Evolutionary conservation across 2,888 invertebrate species (phyloP).

Genomic region (Trissonchulus latispiculum): DNA sequence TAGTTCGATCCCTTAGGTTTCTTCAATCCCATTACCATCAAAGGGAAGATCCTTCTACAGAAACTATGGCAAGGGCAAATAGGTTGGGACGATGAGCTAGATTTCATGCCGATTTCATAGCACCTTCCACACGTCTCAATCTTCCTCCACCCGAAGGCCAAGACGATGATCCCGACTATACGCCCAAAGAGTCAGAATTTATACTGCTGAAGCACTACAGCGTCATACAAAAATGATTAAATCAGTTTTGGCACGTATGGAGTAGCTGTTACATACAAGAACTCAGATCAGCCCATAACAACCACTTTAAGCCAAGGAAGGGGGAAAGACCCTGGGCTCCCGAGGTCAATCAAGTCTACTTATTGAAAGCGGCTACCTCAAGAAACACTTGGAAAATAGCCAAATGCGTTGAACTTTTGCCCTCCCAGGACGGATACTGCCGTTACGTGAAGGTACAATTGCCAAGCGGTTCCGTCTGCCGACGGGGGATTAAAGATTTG

Average conservation of each 20-base stretch:
- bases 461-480: background rate
- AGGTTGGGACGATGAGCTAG: background rate
- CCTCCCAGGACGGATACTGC: background rate
- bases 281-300: too few species aligned
- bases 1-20: background rate
- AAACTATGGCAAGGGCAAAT: background rate
- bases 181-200: background rate
- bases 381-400: background rate
- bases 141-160: background rate
- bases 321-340: too few species aligned
- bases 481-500: background rate
- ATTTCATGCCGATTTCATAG: background rate
- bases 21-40: background rate
- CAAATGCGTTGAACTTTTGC: background rate
- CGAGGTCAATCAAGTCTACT: too few species aligned
- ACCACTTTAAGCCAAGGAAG: too few species aligned
- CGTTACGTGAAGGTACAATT: background rate
- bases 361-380: background rate
- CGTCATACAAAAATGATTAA: background rate
- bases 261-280: too few species aligned
- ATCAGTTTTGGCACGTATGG: too few species aligned
- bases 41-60: background rate
- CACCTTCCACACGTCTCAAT: background rate
- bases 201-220: background rate
- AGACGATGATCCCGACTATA: background rate